These are phyloP conservation scores for Phymatocera aterrima DNA, from an alignment of 2,888 invertebrate genomes.

Conservation along the genomic window DNA sequence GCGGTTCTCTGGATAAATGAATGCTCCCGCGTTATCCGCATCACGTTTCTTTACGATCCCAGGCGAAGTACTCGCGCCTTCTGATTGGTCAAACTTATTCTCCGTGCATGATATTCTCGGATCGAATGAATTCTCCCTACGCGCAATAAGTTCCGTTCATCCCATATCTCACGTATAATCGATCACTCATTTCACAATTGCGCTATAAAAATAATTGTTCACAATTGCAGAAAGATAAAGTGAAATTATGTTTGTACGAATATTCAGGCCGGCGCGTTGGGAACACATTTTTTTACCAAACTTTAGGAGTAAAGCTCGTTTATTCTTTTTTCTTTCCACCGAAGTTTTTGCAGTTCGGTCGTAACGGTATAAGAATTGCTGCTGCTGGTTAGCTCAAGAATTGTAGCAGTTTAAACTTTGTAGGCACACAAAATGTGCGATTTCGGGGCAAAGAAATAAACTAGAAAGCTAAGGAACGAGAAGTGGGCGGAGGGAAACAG, in stretches of 20 bases:
- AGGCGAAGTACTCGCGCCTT: neutral
- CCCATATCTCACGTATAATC: too few species aligned
- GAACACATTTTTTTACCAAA: neutral
- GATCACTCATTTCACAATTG: too few species aligned
- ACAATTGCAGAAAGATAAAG: too few species aligned
- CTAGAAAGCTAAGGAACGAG: neutral
- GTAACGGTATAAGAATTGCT: neutral
- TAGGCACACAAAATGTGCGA: neutral
- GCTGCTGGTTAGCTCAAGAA: neutral
- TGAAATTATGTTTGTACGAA: neutral
- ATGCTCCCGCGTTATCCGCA: constrained; percentile 12
- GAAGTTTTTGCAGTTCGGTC: neutral
- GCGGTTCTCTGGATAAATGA: constrained; percentile 23
- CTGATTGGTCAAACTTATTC: too few species aligned
- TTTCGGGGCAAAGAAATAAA: neutral
- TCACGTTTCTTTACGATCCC: neutral
- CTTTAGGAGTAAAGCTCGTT: neutral
- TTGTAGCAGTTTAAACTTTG: neutral
- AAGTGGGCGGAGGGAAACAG: too few species aligned
- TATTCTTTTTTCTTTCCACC: neutral
- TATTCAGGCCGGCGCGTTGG: neutral
- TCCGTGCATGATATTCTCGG: too few species aligned
- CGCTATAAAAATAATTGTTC: too few species aligned
- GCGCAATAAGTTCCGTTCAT: too few species aligned
- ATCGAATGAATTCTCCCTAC: too few species aligned